Conservation (phyloP, 2,888 invertebrate genomes). For the Isoperla grammatica region DNA sequence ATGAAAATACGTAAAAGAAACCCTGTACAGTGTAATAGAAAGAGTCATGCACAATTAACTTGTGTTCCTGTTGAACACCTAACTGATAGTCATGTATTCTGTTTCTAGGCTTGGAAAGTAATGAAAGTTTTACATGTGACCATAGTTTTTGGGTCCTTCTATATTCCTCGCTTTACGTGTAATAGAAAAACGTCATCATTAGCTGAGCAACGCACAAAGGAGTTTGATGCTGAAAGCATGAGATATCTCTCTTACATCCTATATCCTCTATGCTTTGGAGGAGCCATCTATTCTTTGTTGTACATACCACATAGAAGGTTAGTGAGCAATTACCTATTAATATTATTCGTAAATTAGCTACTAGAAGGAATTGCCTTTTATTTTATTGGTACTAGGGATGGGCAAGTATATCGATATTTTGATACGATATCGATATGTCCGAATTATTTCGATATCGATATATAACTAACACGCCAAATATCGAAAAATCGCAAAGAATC, state of each 20-base stretch:
- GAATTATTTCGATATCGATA: too few species aligned
- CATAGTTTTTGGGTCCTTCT: slow-evolving; percentile 40
- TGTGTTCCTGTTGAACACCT: background rate
- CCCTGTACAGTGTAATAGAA: background rate
- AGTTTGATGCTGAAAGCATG: slow-evolving; percentile 91
- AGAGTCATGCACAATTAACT: background rate
- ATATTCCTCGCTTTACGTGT: slow-evolving; percentile 42
- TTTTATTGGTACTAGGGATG: too few species aligned
- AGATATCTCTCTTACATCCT: slow-evolving; percentile 81
- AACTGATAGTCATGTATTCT: slow-evolving; percentile 7
- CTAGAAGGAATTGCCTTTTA: too few species aligned
- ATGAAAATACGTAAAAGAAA: too few species aligned
- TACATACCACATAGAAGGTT: slow-evolving; percentile 93
- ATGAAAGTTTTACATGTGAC: slow-evolving; percentile 67
- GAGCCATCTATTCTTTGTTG: slow-evolving; percentile 86
- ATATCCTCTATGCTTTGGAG: slow-evolving; percentile 80
- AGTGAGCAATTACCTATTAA: slow-evolving; percentile 24
- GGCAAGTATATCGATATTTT: too few species aligned
- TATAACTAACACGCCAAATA: too few species aligned
- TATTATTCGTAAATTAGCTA: too few species aligned
- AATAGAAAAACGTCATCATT: slow-evolving; percentile 44
- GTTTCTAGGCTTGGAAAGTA: slow-evolving; percentile 83
- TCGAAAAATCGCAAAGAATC: too few species aligned
- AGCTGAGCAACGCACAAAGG: slow-evolving; percentile 74
- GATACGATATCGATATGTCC: too few species aligned